phyloP scores from a whole-genome alignment of 2,113 vertebrate genomes.

The Nothocercus julius region DNA sequence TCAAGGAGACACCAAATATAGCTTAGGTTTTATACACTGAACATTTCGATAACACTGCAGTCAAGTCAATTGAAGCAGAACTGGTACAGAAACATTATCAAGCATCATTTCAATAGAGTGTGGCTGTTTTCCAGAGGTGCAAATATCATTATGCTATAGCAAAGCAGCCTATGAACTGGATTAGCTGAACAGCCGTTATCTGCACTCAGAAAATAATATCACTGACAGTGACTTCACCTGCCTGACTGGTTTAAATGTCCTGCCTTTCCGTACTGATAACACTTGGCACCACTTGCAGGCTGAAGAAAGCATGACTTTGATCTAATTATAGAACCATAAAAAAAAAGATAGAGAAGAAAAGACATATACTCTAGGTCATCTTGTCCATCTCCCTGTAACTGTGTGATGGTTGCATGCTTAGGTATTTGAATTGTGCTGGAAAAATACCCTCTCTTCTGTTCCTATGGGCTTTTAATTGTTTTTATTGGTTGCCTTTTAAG shows the following conservation, averaged over 20 bases:
- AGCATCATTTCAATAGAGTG: not conserved
- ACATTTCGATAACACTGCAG: conserved; percentile 49
- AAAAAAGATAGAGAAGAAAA: conserved; percentile 7
- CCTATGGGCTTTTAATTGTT: not conserved
- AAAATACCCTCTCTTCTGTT: not conserved
- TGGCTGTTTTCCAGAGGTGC: conserved; percentile 51
- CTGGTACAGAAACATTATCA: conserved; percentile 42
- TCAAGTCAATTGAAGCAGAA: conserved; percentile 48
- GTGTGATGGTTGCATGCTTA: not conserved
- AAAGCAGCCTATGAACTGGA: conserved; percentile 3
- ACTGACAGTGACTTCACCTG: conserved; percentile 42
- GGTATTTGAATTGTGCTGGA: not conserved
- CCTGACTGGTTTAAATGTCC: conserved; percentile 47
- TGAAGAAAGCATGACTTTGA: conserved; percentile 14
- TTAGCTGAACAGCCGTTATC: conserved; percentile 50
- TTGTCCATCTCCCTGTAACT: conserved; percentile 12
- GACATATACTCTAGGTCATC: not conserved
- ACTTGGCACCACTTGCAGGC: conserved; percentile 2
- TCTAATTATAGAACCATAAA: conserved; percentile 18
- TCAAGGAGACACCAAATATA: conserved; percentile 11
- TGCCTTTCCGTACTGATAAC: conserved; percentile 41
- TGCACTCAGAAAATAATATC: conserved; percentile 54
- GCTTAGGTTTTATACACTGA: conserved; percentile 14
- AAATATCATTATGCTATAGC: conserved; percentile 34
- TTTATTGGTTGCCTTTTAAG: not conserved